phyloP scores from a whole-genome alignment of 2,797 vertebrate genomes.

The Rhynchotus rufescens region DNA sequence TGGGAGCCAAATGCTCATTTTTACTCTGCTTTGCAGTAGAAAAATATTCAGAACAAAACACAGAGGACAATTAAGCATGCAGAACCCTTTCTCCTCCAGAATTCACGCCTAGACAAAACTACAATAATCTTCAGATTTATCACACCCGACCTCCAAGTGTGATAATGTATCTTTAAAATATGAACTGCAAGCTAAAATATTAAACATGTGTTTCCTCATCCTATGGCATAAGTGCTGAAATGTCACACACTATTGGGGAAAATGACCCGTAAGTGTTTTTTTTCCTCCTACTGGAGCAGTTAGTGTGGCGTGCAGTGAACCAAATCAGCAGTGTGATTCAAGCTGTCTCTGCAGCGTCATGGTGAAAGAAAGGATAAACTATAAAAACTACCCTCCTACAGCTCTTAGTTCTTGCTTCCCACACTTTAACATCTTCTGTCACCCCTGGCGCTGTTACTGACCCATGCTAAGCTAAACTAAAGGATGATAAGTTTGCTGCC shows the following conservation, averaged over 20 bases:
- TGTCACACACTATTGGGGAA: constrained; percentile 76
- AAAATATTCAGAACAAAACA: background rate
- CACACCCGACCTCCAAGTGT: constrained; percentile 70
- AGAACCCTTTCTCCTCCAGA: constrained; percentile 44
- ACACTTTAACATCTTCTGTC: constrained; percentile 87
- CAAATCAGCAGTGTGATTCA: constrained; percentile 86
- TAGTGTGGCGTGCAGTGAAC: constrained; percentile 85
- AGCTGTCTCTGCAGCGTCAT: constrained; percentile 84
- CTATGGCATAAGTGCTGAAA: constrained; percentile 72
- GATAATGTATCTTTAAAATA: constrained; percentile 78
- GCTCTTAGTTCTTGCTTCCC: constrained; percentile 85
- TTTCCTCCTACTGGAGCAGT: constrained; percentile 80
- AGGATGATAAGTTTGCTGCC: constrained; percentile 90
- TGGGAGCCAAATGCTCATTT: constrained; percentile 30
- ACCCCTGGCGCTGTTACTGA: constrained; percentile 88
- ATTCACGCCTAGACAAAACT: constrained; percentile 39
- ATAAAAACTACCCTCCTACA: constrained; percentile 86
- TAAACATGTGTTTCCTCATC: constrained; percentile 73
- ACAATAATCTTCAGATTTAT: constrained; percentile 70
- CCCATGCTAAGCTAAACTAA: constrained; percentile 89
- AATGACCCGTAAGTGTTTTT: constrained; percentile 81
- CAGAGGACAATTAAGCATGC: constrained; percentile 44
- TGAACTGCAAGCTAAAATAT: constrained; percentile 75
- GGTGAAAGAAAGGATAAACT: constrained; percentile 86
- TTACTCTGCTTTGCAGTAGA: background rate